Percentiles rank a stretch among this genome's conserved stretches.
Conservation (phyloP, 1,140 invertebrate genomes). For the Ephestia elutella region DNA sequence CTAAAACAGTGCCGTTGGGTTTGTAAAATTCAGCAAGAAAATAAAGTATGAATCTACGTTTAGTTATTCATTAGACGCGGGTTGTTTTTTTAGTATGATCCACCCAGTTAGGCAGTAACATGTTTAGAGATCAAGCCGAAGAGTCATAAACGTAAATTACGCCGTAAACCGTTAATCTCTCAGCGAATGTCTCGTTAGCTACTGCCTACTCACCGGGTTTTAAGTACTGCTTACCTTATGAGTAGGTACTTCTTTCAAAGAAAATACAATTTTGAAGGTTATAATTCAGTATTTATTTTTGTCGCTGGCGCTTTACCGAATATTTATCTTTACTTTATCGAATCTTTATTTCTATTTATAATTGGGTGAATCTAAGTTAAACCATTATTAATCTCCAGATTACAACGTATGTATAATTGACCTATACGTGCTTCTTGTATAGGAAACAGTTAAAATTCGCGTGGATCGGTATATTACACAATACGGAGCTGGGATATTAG, state of each 20-base stretch:
- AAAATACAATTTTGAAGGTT: too few species aligned
- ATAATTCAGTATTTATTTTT: too few species aligned
- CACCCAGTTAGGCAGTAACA: conserved; percentile 15
- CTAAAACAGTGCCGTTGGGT: too few species aligned
- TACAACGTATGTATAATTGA: too few species aligned
- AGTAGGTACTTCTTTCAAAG: neutral
- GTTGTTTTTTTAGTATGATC: neutral
- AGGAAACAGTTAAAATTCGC: too few species aligned
- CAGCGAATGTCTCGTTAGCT: conserved; percentile 27
- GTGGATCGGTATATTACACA: neutral
- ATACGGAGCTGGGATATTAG: neutral
- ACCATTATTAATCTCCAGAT: too few species aligned
- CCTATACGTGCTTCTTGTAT: too few species aligned
- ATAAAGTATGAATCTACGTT: neutral
- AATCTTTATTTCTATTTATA: too few species aligned
- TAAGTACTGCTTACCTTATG: conserved; percentile 7
- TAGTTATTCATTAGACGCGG: neutral
- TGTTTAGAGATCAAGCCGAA: conserved; percentile 30
- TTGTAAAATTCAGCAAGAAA: too few species aligned
- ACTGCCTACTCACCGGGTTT: conserved; percentile 10
- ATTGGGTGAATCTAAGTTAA: too few species aligned
- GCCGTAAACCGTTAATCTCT: conserved; percentile 40
- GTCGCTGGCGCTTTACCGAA: too few species aligned
- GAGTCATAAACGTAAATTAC: conserved; percentile 38
- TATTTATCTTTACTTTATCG: too few species aligned